A percentile compares a stretch with the other conserved stretches of the same genome.
phyloP scores from a whole-genome alignment of 2,888 invertebrate species.

The Patella caerulea region DNA sequence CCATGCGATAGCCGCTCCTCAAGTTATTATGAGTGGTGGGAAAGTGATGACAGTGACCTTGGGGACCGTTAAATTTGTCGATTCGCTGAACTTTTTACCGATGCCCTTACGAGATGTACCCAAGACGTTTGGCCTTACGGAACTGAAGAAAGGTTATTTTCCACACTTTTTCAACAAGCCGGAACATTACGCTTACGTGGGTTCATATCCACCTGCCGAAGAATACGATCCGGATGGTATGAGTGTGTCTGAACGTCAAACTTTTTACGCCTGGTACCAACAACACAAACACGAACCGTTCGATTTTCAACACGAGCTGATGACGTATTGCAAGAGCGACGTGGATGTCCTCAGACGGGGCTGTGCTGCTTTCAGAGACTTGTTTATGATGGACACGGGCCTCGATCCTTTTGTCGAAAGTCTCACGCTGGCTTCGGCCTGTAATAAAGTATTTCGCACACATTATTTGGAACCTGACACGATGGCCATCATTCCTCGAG shows the following conservation, averaged over 20 bases:
- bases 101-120: background rate
- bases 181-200: background rate
- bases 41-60: background rate
- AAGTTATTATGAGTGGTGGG: background rate
- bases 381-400: background rate
- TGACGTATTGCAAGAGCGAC: too few relatives aligned
- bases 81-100: background rate
- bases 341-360: too few relatives aligned
- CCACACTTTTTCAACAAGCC: background rate
- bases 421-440: background rate
- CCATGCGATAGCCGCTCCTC: background rate
- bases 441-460: background rate
- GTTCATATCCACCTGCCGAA: background rate
- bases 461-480: too few relatives aligned
- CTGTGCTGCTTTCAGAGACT: too few relatives aligned
- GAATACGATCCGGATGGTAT: too few relatives aligned
- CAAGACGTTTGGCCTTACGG: background rate
- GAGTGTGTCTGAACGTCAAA: too few relatives aligned
- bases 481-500: too few relatives aligned
- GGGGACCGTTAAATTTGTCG: background rate
- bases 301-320: too few relatives aligned
- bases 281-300: too few relatives aligned
- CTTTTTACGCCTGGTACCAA: too few relatives aligned
- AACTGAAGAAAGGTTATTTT: slow-evolving; percentile 6
- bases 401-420: background rate